These are phyloP conservation scores for Xestia xanthographa DNA, from an alignment of 2,888 invertebrate species.

Conservation along the genomic window DNA sequence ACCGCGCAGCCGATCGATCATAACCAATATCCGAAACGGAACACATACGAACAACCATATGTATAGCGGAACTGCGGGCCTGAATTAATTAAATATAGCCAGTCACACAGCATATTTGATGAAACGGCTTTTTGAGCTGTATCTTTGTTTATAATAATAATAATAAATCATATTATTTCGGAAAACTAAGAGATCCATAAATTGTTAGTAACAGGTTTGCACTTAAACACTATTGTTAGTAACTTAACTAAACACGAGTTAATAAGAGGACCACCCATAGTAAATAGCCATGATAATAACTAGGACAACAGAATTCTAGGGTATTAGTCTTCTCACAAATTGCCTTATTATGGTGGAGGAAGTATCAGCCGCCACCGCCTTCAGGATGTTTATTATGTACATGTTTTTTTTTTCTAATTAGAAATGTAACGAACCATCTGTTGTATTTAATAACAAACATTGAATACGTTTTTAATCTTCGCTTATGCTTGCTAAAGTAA, in stretches of 20 bases:
- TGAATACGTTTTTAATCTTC: not conserved
- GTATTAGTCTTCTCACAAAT: too few relatives aligned
- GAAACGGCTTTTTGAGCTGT: conserved; percentile 4
- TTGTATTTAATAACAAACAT: not conserved
- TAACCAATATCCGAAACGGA: conserved; percentile 33
- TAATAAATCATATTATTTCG: too few relatives aligned
- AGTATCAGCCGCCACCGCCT: too few relatives aligned
- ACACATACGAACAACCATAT: conserved; percentile 10
- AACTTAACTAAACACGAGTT: too few relatives aligned
- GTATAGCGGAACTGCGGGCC: conserved; percentile 7
- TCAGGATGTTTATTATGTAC: too few relatives aligned
- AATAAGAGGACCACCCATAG: too few relatives aligned
- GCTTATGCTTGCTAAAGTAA: not conserved
- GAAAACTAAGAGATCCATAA: too few relatives aligned
- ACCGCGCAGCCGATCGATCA: conserved; percentile 53
- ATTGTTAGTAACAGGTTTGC: too few relatives aligned
- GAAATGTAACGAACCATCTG: not conserved
- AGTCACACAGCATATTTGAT: conserved; percentile 41
- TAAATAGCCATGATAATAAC: too few relatives aligned
- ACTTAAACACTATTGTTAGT: too few relatives aligned
- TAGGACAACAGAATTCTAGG: too few relatives aligned
- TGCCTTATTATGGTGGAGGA: too few relatives aligned
- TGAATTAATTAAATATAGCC: conserved; percentile 28
- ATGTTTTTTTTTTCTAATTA: not conserved
- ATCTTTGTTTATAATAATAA: conserved; percentile 1